Conservation (phyloP, 92 coral and sea anemone species). For the Pocillopora grandis region DNA sequence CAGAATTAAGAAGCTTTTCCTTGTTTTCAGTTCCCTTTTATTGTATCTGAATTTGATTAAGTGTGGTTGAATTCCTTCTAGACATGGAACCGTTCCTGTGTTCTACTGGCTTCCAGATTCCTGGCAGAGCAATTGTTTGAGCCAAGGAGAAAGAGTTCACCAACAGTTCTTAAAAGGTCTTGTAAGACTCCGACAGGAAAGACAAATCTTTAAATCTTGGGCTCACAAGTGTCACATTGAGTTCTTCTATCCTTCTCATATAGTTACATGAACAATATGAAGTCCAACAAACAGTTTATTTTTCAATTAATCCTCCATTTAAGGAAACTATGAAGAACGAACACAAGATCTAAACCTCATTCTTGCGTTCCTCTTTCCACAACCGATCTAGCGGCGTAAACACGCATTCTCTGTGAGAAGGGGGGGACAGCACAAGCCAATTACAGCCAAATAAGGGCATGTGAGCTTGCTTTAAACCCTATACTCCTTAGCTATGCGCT, state of each 20-base stretch:
- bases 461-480: no score
- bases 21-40: background rate
- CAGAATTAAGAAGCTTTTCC: background rate
- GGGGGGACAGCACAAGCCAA: no score
- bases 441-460: no score
- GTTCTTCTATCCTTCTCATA: conserved; percentile 69
- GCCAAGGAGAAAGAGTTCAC: conserved; percentile 26
- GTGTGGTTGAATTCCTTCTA: background rate
- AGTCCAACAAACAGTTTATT: background rate
- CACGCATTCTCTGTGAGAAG: background rate
- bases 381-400: background rate
- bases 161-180: conserved; percentile 38
- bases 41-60: background rate
- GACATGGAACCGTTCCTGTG: conserved; percentile 31
- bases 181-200: conserved; percentile 51
- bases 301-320: background rate
- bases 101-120: conserved; percentile 67
- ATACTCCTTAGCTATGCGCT: no score
- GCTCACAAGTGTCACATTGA: conserved; percentile 54
- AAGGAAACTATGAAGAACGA: background rate
- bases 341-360: background rate
- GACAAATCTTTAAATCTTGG: conserved; percentile 51
- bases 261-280: conserved; percentile 3
- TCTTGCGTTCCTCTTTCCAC: background rate
- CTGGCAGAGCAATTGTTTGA: conserved; percentile 43